Conservation (phyloP, 2,888 invertebrate species). For the Lasioglossum vierecki region DNA sequence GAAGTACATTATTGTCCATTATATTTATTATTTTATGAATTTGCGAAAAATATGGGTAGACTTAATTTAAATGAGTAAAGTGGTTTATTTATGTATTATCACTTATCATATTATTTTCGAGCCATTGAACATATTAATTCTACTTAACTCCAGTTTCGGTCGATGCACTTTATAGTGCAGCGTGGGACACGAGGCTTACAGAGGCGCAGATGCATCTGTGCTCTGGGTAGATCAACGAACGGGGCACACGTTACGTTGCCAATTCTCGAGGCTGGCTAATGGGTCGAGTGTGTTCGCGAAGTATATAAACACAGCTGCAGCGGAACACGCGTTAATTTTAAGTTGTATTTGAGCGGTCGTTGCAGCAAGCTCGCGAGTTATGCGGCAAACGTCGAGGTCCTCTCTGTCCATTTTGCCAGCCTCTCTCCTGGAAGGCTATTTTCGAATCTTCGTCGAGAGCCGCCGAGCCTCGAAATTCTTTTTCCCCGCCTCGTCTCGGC, state of each 20-base stretch:
- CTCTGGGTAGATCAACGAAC: slow-evolving; percentile 22
- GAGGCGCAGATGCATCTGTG: neutral
- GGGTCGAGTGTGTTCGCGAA: slow-evolving; percentile 70
- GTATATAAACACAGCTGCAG: slow-evolving; percentile 59
- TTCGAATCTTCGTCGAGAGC: slow-evolving; percentile 6
- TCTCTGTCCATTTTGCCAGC: neutral
- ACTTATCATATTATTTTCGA: no score
- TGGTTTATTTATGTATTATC: no score
- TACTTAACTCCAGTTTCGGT: no score
- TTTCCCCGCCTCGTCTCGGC: neutral
- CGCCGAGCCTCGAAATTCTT: neutral
- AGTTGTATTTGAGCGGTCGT: slow-evolving; percentile 34
- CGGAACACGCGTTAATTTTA: slow-evolving; percentile 41
- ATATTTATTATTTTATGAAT: no score
- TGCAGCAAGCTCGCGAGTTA: slow-evolving; percentile 44
- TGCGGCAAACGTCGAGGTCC: slow-evolving; percentile 21
- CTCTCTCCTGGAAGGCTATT: neutral
- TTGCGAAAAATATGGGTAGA: no score
- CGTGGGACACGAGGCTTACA: slow-evolving; percentile 1
- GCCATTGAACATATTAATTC: no score
- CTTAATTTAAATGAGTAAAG: no score
- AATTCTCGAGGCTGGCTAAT: slow-evolving; percentile 66
- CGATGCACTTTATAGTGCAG: neutral
- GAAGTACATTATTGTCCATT: no score
- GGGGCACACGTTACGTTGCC: slow-evolving; percentile 40